Evolutionary conservation across 1,140 invertebrate species (phyloP), one percentile per base, ranked within the genome.

Genomic region (Matsumurasca onukii): DNA sequence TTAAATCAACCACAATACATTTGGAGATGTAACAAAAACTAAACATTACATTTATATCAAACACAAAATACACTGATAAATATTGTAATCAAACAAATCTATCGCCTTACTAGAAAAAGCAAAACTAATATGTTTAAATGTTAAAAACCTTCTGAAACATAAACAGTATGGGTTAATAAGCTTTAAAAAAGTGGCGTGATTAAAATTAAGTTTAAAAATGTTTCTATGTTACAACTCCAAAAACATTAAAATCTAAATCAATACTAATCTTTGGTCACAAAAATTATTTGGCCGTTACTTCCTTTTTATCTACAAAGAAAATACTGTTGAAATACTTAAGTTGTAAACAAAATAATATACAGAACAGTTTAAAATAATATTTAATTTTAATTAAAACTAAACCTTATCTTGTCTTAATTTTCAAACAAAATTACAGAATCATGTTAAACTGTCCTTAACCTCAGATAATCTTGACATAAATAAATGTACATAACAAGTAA

Each of bases 181-280:
- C n/a, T n/a, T n/a, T n/a, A n/a, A n/a, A n/a, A n/a, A n/a, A n/a
- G n/a, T n/a, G n/a, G n/a, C n/a, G n/a, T n/a, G n/a, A n/a, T n/a
- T n/a, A 31, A 5, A 61, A 61, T 27, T 31, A 29, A 29, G 30
- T 13, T 29, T 63, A 31, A 63, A 20, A 34, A 31, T 12, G 2
- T 20, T 63, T 20, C 27, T 20, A 24, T 25, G 27, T 25, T 45
- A 65, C 39, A 39, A 22, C 31, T 31, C 55, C 25, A 29, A 59
- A 59, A 48, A 48, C 29, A 48, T 25, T 17, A 59, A 59, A 17
- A 25, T 48, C 24, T 65, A 65, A 65, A n/a, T 48, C 20, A 65
- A 59, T 27, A 65, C 62, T 65, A 65, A 65, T 65, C 62, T 65
- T 65, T 65, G 62, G 62, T 65, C 34, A 45, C 31, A 65, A 65